Evolutionary conservation across 2,888 invertebrate species (phyloP).

Genomic region (Agrochola lota): DNA sequence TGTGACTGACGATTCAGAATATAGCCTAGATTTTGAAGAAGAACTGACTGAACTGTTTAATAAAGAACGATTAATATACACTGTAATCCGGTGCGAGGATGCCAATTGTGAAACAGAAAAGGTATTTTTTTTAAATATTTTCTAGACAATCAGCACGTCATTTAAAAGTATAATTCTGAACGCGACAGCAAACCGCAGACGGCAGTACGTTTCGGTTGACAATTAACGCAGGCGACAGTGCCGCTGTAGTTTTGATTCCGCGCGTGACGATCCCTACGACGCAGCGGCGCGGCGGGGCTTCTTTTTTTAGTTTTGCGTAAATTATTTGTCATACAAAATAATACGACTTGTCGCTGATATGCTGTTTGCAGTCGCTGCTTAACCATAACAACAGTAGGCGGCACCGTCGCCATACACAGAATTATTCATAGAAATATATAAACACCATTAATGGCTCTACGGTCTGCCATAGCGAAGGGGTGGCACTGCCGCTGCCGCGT

Average conservation of each 20-base stretch:
- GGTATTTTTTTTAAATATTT: constrained; percentile 37
- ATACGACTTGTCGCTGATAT: neutral
- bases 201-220: neutral
- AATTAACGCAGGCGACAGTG: neutral
- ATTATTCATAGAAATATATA: neutral
- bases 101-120: constrained; percentile 54
- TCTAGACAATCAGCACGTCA: neutral
- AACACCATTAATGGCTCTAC: neutral
- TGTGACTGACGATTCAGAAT: constrained; percentile 70
- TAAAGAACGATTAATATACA: constrained; percentile 53
- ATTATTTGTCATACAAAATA: neutral
- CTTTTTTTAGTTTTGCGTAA: neutral
- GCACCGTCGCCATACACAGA: neutral
- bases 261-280: too few relatives aligned
- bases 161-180: neutral
- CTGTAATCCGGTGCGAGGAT: constrained; percentile 54
- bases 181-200: neutral
- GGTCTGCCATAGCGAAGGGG: neutral
- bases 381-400: neutral
- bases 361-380: neutral
- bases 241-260: neutral
- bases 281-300: too few relatives aligned
- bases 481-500: neutral
- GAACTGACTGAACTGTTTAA: constrained; percentile 62
- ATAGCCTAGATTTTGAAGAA: constrained; percentile 68